These are phyloP conservation scores for Dysidea cf. avara DNA, from an alignment of 37 sponge, comb jelly and placozoan genomes.

Conservation along the genomic window DNA sequence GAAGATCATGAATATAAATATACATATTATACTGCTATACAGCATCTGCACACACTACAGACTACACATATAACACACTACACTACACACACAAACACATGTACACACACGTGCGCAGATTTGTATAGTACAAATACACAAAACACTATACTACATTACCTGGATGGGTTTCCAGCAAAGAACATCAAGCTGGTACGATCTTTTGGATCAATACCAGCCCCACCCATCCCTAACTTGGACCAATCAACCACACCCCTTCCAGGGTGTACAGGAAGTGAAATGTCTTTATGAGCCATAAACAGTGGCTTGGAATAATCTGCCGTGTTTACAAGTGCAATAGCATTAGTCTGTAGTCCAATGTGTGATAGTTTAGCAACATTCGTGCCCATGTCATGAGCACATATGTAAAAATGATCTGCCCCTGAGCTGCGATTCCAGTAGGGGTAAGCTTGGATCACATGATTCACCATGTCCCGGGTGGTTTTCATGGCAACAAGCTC, in stretches of 20 bases:
- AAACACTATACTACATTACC: slow-evolving; percentile 8
- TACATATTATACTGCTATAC: background rate
- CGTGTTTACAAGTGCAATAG: slow-evolving; percentile 73
- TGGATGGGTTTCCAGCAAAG: slow-evolving; percentile 52
- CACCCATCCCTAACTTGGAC: slow-evolving; percentile 52
- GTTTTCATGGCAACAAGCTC: slow-evolving; percentile 32
- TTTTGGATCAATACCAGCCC: slow-evolving; percentile 32
- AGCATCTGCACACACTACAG: too few species aligned
- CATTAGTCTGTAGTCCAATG: slow-evolving; percentile 42
- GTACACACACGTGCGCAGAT: background rate
- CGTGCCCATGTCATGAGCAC: slow-evolving; percentile 81
- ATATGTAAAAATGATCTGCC: slow-evolving; percentile 71
- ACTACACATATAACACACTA: background rate
- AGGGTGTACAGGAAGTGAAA: slow-evolving; percentile 71
- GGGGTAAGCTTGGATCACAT: slow-evolving; percentile 36
- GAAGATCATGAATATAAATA: too few species aligned
- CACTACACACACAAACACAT: background rate
- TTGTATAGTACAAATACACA: too few species aligned
- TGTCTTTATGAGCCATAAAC: slow-evolving; percentile 74
- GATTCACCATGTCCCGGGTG: slow-evolving; percentile 42
- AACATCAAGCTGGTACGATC: slow-evolving; percentile 52
- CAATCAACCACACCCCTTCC: slow-evolving; percentile 56
- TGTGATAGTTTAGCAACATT: slow-evolving; percentile 27
- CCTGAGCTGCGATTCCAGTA: slow-evolving; percentile 71
- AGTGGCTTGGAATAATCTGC: slow-evolving; percentile 48